Evolutionary conservation across 2,888 invertebrate species (phyloP), one percentile per base, ranked within the genome.

Genomic region (Teleogryllus oceanicus): DNA sequence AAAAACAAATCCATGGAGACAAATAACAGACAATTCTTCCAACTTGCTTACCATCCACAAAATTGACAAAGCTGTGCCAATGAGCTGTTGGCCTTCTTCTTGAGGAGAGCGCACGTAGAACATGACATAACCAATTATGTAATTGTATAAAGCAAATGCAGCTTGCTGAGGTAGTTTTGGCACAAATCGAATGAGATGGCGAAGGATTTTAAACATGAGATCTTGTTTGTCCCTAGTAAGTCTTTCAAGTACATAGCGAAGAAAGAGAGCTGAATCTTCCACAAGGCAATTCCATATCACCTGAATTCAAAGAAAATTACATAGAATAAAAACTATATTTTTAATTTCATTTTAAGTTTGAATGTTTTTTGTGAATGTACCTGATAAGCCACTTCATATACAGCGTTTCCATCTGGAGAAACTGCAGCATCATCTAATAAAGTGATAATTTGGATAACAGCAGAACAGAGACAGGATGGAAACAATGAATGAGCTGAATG

Each of bases 71-170:
- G 99, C 99, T 21, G 97, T 94, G 11, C 97, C 97, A 82, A 99
- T 96, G 77, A 97, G 91, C 84, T 96, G 94, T 85, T 98, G 97
- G 0, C 97, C 97, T 77, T 96, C 95, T 85, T 99, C 98, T 85
- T 97, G 96, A 0, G 99, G 97, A 16, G 97, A 94, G 80, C 99
- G 90, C 2, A 99, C 98, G 85, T 99, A 99, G 88, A 98, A 99
- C 99, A 99, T 99, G 4, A 99, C 96, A 85, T 98, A 99, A 2
- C 99, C 99, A 84, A 99, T 99, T 84, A 99, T 94, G 85, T 99
- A 99, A 89, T 99, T 99, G 87, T 99, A 98, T 1, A 99, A 88
- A 1, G 97, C 96, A 87, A 98, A 99, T 0, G 99, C 99, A 0
- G 99, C 98, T 87, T 99, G 99, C 83, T 97, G 96, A 0, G 99